Conservation (phyloP, 2,797 vertebrate species). For the Aulostomus chinensis region DNA sequence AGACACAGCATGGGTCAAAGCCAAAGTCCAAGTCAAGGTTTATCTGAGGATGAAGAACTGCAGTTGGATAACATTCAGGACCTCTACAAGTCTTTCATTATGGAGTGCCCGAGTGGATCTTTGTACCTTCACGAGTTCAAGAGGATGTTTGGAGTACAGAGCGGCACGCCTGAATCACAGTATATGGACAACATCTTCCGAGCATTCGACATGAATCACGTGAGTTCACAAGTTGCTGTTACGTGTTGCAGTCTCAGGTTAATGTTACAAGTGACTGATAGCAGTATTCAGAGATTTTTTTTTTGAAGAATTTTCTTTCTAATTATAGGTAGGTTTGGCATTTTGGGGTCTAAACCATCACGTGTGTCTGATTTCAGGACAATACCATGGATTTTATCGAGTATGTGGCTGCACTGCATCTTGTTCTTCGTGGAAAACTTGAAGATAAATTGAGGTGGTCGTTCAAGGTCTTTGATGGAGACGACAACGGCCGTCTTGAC, state of each 20-base stretch:
- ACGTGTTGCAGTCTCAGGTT: too few relatives aligned
- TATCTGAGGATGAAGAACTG: conserved; percentile 21
- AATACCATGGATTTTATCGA: conserved; percentile 54
- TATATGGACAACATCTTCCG: conserved; percentile 48
- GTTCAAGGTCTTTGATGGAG: conserved; percentile 59
- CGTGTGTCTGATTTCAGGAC: conserved; percentile 20
- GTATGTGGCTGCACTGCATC: conserved; percentile 56
- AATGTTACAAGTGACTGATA: too few relatives aligned
- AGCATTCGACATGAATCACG: background rate
- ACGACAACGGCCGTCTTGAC: conserved; percentile 24
- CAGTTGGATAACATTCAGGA: conserved; percentile 45
- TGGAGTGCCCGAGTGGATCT: conserved; percentile 48
- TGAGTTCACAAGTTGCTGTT: too few relatives aligned
- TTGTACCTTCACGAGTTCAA: conserved; percentile 57
- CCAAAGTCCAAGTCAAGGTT: background rate
- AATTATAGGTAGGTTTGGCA: too few relatives aligned
- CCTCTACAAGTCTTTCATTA: conserved; percentile 52
- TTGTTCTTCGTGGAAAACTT: conserved; percentile 48
- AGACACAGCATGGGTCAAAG: conserved; percentile 8
- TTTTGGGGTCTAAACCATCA: too few relatives aligned
- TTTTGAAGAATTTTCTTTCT: too few relatives aligned
- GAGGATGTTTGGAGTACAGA: conserved; percentile 48
- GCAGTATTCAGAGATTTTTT: too few relatives aligned
- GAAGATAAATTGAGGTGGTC: conserved; percentile 59
- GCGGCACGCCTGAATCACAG: conserved; percentile 28